Evolutionary conservation across 2,797 vertebrate genomes (phyloP).

Genomic region (Miichthys miiuy): DNA sequence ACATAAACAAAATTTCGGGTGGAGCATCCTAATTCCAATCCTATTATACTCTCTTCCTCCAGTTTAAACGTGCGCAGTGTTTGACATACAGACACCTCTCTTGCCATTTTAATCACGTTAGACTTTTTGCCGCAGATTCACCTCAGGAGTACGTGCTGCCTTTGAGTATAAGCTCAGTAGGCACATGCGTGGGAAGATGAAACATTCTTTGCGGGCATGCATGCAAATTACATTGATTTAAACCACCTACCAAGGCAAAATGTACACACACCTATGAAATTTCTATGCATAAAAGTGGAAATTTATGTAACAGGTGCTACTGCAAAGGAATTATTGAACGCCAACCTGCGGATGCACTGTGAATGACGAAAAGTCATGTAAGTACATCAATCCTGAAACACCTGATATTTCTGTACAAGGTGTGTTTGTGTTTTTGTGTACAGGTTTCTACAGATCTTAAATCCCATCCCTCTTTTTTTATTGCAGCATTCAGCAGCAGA

Average conservation of each 20-base stretch:
- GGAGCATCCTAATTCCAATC: background rate
- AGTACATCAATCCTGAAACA: constrained; percentile 9
- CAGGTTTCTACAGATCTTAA: background rate
- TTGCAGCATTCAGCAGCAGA: constrained; percentile 24
- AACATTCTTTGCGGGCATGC: constrained; percentile 37
- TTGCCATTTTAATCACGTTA: constrained; percentile 26
- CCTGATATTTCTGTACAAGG: background rate
- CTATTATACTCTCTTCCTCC: constrained; percentile 5
- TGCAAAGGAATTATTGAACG: constrained; percentile 30
- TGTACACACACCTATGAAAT: constrained; percentile 29
- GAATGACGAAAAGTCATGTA: constrained; percentile 18
- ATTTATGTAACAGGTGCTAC: constrained; percentile 37
- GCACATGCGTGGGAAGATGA: constrained; percentile 44
- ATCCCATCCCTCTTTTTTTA: background rate
- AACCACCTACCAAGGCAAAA: constrained; percentile 35
- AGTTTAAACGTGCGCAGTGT: background rate
- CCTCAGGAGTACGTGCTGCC: constrained; percentile 17
- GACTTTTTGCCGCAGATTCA: constrained; percentile 25
- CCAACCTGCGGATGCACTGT: constrained; percentile 18
- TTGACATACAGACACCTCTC: background rate
- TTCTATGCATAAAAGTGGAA: constrained; percentile 40
- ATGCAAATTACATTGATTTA: constrained; percentile 61
- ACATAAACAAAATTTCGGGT: background rate
- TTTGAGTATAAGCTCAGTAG: constrained; percentile 30
- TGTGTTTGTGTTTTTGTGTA: constrained; percentile 5